Evolutionary conservation across 2,797 vertebrate species (phyloP).

Genomic region (Chelonia mydas): DNA sequence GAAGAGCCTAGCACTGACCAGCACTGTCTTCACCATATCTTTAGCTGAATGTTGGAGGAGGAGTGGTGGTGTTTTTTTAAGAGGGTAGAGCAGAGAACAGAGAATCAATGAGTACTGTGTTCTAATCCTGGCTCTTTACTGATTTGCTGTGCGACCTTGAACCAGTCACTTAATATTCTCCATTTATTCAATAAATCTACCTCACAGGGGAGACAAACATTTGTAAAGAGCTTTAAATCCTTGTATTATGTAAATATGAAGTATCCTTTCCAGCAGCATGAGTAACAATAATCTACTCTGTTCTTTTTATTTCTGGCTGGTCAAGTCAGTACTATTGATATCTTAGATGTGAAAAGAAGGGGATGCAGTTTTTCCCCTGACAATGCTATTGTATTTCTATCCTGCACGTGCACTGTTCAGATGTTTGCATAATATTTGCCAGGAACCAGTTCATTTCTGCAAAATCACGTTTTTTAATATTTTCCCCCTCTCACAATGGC

Average conservation of each 20-base stretch:
- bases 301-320: neutral
- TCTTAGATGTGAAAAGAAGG: neutral
- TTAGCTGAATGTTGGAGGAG: neutral
- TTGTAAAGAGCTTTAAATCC: neutral
- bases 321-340: neutral
- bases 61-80: neutral
- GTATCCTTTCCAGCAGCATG: neutral
- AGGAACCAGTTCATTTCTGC: neutral
- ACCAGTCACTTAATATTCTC: neutral
- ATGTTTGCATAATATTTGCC: neutral
- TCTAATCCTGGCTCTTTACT: neutral
- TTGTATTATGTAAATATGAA: neutral
- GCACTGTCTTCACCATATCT: neutral
- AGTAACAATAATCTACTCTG: neutral
- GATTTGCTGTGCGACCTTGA: rapidly evolving
- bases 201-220: neutral
- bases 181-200: neutral
- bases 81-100: neutral
- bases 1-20: neutral
- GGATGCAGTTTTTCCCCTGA: neutral
- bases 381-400: neutral
- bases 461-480: neutral
- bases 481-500: neutral
- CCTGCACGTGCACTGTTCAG: neutral
- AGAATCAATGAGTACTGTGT: neutral